A percentile compares a stretch with the other conserved stretches of the same genome.
phyloP scores from a whole-genome alignment of 1,140 invertebrate genomes.

The Aphelinus atriplicis region DNA sequence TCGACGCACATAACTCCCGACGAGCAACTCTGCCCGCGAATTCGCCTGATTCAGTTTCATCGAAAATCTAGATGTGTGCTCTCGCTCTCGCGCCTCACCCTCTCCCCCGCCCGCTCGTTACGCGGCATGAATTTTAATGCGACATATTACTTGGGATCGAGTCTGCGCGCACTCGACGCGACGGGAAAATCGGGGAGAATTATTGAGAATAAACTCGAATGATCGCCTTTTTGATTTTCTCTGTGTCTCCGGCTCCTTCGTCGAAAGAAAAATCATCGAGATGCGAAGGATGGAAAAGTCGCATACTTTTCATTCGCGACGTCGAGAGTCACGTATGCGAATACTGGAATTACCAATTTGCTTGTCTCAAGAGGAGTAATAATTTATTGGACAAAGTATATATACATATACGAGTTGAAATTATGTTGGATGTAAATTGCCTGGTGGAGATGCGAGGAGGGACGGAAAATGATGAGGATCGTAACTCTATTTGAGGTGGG shows the following conservation, averaged over 20 bases:
- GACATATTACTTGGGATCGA: not conserved
- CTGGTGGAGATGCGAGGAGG: not conserved
- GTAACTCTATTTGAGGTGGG: conserved; percentile 28
- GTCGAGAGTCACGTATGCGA: no score
- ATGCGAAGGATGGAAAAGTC: no score
- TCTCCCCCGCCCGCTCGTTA: not conserved
- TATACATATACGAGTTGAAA: no score
- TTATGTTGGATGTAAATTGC: no score
- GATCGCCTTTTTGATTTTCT: no score
- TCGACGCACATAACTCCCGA: no score
- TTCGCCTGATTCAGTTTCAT: conserved; percentile 12
- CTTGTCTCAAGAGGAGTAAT: not conserved
- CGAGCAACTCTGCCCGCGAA: not conserved
- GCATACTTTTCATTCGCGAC: no score
- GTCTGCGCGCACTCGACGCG: not conserved
- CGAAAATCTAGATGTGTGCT: not conserved
- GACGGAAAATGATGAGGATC: conserved; percentile 44
- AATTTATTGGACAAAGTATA: not conserved
- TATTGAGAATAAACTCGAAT: not conserved
- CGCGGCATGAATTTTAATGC: not conserved
- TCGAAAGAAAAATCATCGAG: no score
- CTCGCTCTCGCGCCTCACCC: not conserved
- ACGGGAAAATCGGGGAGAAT: not conserved
- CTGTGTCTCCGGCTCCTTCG: no score
- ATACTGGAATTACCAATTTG: no score